A percentile compares a stretch with the other conserved stretches of the same genome.
These are phyloP conservation scores for Tursiops truncatus DNA, from an alignment of 2,113 vertebrate species.

Conservation along the genomic window DNA sequence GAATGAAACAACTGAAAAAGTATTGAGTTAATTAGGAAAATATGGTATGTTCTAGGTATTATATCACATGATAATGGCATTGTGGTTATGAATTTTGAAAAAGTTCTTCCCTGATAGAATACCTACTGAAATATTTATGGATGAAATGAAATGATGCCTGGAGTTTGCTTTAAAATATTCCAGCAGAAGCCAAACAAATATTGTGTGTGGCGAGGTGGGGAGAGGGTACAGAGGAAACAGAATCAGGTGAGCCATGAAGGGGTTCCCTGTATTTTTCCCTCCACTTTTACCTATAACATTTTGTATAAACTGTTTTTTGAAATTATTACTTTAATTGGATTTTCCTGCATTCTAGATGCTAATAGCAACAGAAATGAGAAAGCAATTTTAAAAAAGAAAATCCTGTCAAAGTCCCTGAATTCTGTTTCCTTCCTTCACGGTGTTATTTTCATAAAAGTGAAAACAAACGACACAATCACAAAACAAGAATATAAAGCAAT, in stretches of 20 bases:
- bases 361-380: background rate
- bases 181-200: background rate
- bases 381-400: background rate
- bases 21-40: background rate
- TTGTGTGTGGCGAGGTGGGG: background rate
- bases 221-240: background rate
- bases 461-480: background rate
- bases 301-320: background rate
- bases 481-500: background rate
- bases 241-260: background rate
- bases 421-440: background rate
- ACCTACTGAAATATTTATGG: background rate
- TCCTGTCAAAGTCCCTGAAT: background rate
- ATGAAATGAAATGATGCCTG: background rate
- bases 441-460: background rate
- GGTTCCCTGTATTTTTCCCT: background rate
- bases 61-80: background rate
- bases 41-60: background rate
- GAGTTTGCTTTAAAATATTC: conserved; percentile 11
- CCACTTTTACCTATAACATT: background rate
- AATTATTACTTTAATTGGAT: background rate
- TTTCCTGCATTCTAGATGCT: conserved; percentile 3
- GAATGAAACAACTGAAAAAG: background rate
- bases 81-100: background rate
- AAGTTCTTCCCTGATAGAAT: background rate